Base-by-base conservation (phyloP, 1,140 invertebrate genomes). In the Aphis craccivora region DNA sequence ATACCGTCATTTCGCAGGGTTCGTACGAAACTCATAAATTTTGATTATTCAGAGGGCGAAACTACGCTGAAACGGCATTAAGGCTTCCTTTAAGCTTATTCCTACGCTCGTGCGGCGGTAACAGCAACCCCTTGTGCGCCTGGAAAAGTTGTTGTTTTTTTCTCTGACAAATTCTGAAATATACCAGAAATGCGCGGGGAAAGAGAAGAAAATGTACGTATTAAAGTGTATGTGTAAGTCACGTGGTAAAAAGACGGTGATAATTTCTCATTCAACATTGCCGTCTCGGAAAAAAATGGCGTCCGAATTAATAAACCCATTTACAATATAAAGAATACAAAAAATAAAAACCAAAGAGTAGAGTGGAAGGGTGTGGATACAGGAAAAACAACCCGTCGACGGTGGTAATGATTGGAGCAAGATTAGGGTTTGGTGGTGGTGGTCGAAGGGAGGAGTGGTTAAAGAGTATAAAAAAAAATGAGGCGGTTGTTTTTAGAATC, bases 31-130 rank as follows among this genome's bases (percentile, higher is more conserved):
- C 91, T 93, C 91, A 93, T 93, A 93, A 93, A 93, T 93, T 93
- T 93, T 93, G 91, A 93, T 93, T 93, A 93, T 93, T 93, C 91
- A 93, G 91, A 93, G 91, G 91, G 91, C 81, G 91, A 93, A 93
- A 93, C 91, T 86, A 86, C 91, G 91, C 76, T 93, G 91, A 93
- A 93, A 93, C 81, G 91, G 91, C 91, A 93, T 93, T 93, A 93
- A 86, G 91, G 91, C 91, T 93, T 93, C 35, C 81, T 93, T n/a
- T 93, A 93, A 93, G 91, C 91, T 93, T 93, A 93, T 93, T 93
- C 91, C 53, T 45, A 67, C 55, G 91, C 48, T 37, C 53, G 35
- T 51, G 35, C 43, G 6, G 43, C 20, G 8, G 60, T 67, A 35
- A 60, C 91, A 53, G 35, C 45, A 86, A 86, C 91, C 91, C 91